Base-by-base conservation (phyloP, 2,888 invertebrate species). In the Leistus spinibarbis region DNA sequence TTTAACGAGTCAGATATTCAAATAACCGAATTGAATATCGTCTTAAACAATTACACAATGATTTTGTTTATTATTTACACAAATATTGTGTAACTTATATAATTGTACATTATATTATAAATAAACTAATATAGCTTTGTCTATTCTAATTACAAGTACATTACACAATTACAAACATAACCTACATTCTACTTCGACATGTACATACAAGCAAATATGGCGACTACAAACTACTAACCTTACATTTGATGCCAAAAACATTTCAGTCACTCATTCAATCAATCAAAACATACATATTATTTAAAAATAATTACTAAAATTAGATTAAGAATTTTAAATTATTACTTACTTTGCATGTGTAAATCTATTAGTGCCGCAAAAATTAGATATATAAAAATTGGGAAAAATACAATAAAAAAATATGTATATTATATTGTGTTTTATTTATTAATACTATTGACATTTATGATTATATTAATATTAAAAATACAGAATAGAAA, bases 401-500 rank as follows among this genome's bases (percentile, higher is more conserved):
- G 40, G 40, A 40, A 40, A 3, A 40, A 40, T 40, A 40, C 40
- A 7, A 40, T 10, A 40, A 40, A 40, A 27, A 7, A 27, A 40
- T 40, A 10, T 10, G 13, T 40, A 7, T 7, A 1, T 40, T 40
- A n/a, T 40, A 40, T 40, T 40, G 13, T 10, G 40, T 40, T 40
- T 40, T 40, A 40, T 40, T 68, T 54, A 68, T 69, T 69, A 69
- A 60, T 27, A 69, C 69, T 62, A 67, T 57, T 57, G n/a, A 57
- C 19, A 22, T 57, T 57, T 64, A 22, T 17, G 20, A 22, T 7
- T 64, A 22, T 64, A 40, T 66, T 20, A 1, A 53, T 66, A 63
- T 57, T 17, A 57, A 57, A 57, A 57, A 57, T 17, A 64, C 22
- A 19, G n/a, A 22, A 57, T 69, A 60, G 27, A 10, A n/a, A n/a